phyloP scores from a whole-genome alignment of 2,113 vertebrate species.

The Crotalus helleri region DNA sequence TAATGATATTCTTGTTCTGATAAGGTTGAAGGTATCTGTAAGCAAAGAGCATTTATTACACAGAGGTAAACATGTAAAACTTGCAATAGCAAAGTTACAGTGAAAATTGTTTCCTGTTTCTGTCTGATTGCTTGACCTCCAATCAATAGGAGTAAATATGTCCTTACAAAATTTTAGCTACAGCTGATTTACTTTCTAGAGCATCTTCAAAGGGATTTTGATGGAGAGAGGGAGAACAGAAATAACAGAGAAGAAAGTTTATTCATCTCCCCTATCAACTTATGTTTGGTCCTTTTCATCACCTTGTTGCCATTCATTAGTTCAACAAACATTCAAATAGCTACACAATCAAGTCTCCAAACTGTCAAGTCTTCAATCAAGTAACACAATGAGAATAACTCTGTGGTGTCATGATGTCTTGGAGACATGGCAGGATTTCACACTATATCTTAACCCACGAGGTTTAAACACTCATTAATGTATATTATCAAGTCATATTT shows the following conservation, averaged over 20 bases:
- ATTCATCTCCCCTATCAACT: neutral
- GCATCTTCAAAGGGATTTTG: neutral
- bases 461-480: slow-evolving; percentile 51
- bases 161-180: neutral
- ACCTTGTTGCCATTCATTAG: neutral
- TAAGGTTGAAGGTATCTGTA: neutral
- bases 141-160: neutral
- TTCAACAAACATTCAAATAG: neutral
- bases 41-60: neutral
- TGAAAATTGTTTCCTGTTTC: neutral
- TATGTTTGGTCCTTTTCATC: neutral
- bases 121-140: neutral
- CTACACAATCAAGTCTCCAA: neutral
- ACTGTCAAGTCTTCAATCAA: neutral
- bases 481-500: slow-evolving; percentile 37
- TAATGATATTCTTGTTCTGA: neutral
- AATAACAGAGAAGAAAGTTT: neutral
- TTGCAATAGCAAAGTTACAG: neutral
- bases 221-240: neutral
- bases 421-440: neutral
- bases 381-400: neutral
- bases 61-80: neutral
- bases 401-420: neutral
- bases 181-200: neutral
- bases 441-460: slow-evolving; percentile 35